phyloP scores from a whole-genome alignment of 2,797 vertebrate genomes.

The Chaetophractus vellerosus region DNA sequence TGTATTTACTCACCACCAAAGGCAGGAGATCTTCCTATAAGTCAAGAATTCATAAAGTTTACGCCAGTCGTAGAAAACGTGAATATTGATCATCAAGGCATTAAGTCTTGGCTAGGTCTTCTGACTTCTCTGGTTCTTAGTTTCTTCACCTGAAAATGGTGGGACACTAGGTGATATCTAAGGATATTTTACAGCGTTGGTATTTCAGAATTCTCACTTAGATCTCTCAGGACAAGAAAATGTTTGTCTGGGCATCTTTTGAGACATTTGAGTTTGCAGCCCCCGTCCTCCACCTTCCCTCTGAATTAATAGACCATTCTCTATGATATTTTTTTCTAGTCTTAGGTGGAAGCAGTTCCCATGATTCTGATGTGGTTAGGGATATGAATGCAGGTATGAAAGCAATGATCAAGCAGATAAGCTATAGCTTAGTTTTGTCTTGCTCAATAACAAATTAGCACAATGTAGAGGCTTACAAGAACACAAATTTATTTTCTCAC shows the following conservation, averaged over 20 bases:
- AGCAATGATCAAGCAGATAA: neutral
- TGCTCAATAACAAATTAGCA: neutral
- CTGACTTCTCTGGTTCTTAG: neutral
- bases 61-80: neutral
- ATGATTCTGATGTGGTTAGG: neutral
- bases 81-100: neutral
- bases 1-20: neutral
- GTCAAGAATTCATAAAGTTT: neutral
- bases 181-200: neutral
- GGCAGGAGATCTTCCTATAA: neutral
- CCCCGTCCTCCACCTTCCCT: neutral
- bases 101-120: neutral
- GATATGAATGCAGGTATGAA: neutral
- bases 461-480: neutral
- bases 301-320: neutral
- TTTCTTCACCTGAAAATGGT: slow-evolving; percentile 1
- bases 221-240: neutral
- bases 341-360: neutral
- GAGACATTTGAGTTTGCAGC: neutral
- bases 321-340: neutral
- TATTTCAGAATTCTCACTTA: neutral
- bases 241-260: neutral
- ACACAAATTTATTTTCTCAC: neutral
- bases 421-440: neutral
- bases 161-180: neutral